phyloP scores from a whole-genome alignment of 2,888 invertebrate genomes.

The Eupithecia dodoneata region DNA sequence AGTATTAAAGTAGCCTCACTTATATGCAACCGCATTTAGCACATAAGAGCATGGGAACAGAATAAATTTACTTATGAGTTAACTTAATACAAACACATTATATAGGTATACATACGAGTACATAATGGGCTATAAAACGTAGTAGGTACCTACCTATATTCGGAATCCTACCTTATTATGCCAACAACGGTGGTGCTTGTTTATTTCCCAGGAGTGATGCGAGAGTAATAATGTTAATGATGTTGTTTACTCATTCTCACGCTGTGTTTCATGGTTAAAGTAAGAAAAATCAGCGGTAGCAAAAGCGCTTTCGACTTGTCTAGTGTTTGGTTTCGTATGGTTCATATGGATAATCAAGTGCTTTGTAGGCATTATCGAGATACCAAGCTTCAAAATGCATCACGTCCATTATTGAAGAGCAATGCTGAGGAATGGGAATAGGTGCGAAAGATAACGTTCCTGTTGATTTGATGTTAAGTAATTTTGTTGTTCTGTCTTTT shows the following conservation, averaged over 20 bases:
- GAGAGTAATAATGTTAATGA: not conserved
- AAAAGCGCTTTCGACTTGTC: not conserved
- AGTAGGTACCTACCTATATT: no score
- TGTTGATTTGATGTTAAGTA: not conserved
- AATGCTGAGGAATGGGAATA: not conserved
- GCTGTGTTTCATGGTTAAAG: no score
- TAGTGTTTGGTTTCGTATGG: not conserved
- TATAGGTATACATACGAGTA: no score
- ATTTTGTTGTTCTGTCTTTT: slow-evolving; percentile 21
- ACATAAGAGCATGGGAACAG: no score
- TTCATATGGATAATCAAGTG: not conserved
- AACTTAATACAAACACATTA: no score
- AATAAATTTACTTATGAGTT: no score
- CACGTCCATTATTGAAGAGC: not conserved
- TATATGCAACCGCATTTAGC: not conserved
- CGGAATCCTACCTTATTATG: no score
- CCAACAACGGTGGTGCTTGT: not conserved
- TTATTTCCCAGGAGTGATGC: not conserved
- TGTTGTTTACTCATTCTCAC: not conserved
- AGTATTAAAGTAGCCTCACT: not conserved
- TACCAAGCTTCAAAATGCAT: not conserved
- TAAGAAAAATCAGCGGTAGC: no score
- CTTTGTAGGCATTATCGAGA: not conserved
- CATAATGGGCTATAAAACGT: no score
- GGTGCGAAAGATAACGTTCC: not conserved